Evolutionary conservation across 1,140 invertebrate genomes (phyloP).

Genomic region (Drosophila fuyamai): DNA sequence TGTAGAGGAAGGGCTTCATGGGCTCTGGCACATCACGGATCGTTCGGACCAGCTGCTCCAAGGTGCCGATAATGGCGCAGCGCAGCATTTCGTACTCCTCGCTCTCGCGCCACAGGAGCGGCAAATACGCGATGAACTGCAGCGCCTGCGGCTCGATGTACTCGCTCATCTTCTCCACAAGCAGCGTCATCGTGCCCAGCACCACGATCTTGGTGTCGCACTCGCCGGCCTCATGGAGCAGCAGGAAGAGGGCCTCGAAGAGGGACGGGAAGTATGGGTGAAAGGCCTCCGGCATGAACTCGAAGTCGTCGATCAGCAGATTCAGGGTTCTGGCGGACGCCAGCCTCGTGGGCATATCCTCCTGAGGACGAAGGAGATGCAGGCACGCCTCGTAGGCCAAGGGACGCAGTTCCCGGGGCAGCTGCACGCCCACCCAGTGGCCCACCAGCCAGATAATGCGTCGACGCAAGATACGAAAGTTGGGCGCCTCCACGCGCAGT

Average conservation of each 20-base stretch:
- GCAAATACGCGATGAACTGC: constrained; percentile 92
- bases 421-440: constrained; percentile 94
- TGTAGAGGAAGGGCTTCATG: constrained; percentile 89
- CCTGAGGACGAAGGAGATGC: constrained; percentile 89
- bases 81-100: constrained; percentile 94
- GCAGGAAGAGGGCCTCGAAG: constrained; percentile 92
- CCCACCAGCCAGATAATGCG: constrained; percentile 95
- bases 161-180: constrained; percentile 93
- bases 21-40: constrained; percentile 87
- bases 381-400: constrained; percentile 92
- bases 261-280: constrained; percentile 91
- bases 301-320: constrained; percentile 95
- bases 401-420: constrained; percentile 91
- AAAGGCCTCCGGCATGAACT: constrained; percentile 94
- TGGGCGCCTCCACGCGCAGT: constrained; percentile 91
- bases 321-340: constrained; percentile 91
- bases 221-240: constrained; percentile 94
- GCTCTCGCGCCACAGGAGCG: constrained; percentile 94
- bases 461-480: constrained; percentile 94
- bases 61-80: constrained; percentile 95
- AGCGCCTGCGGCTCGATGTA: constrained; percentile 88
- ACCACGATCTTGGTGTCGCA: constrained; percentile 98
- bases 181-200: constrained; percentile 94
- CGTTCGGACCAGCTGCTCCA: constrained; percentile 87
- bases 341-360: constrained; percentile 94